phyloP scores from a whole-genome alignment of 2,888 invertebrate species.

The Drosophila melanosoma region DNA sequence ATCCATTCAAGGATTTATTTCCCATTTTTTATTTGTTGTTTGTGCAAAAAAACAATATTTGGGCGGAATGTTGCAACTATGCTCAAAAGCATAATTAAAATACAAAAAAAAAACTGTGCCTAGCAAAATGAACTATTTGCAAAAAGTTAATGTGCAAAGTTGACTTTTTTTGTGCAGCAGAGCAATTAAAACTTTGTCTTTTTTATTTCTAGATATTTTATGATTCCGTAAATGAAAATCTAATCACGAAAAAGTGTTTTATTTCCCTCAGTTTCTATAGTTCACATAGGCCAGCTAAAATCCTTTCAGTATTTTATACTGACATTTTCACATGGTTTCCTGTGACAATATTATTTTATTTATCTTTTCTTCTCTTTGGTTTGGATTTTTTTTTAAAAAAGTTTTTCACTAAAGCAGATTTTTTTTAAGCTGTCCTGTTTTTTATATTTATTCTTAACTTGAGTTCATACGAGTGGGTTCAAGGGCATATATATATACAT shows the following conservation, averaged over 20 bases:
- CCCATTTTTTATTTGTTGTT: neutral
- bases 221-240: neutral
- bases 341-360: neutral
- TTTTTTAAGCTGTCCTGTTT: neutral
- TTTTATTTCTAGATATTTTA: neutral
- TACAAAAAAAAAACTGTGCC: neutral
- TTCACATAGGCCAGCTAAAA: neutral
- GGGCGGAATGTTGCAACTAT: slow-evolving; percentile 35
- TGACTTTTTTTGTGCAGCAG: neutral
- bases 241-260: neutral
- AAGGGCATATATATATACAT: slow-evolving; percentile 37
- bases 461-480: slow-evolving; percentile 50
- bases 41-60: neutral
- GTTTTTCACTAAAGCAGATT: slow-evolving; percentile 1
- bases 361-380: neutral
- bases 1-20: slow-evolving; percentile 5
- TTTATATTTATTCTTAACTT: slow-evolving; percentile 3
- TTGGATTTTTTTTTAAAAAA: neutral
- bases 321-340: neutral
- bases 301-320: neutral
- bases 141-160: neutral
- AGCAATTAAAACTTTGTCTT: neutral
- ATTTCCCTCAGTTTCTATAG: neutral
- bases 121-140: neutral
- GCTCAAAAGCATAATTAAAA: slow-evolving; percentile 24